Evolutionary conservation across 2,113 vertebrate species (phyloP).

Genomic region (Pionites leucogaster): DNA sequence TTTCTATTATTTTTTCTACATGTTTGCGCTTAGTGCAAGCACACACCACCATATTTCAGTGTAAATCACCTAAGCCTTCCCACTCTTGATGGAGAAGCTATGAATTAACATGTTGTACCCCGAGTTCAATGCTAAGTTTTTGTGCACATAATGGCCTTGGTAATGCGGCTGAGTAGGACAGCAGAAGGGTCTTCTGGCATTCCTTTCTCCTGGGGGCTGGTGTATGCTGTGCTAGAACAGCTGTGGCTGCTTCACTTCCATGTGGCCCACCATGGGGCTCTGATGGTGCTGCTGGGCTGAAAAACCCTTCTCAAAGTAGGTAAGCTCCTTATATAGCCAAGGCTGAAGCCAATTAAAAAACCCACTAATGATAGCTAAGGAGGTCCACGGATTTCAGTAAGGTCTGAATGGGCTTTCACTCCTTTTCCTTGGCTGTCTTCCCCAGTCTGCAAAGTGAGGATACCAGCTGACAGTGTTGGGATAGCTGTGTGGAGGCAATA

Average conservation of each 20-base stretch:
- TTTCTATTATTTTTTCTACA: neutral
- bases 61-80: neutral
- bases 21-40: neutral
- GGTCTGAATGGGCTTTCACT: neutral
- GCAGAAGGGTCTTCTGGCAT: neutral
- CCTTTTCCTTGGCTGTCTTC: neutral
- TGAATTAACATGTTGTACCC: neutral
- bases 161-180: neutral
- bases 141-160: fast-evolving
- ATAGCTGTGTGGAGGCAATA: too few relatives aligned
- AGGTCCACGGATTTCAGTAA: neutral
- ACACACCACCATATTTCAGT: neutral
- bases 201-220: neutral
- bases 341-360: neutral
- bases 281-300: neutral
- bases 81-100: fast-evolving
- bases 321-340: neutral
- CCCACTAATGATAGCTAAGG: neutral
- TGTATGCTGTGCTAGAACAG: neutral
- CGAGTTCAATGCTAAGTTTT: neutral
- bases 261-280: neutral
- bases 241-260: neutral
- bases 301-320: neutral
- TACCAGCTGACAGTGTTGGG: neutral
- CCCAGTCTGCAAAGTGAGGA: neutral